Evolutionary conservation across 53 echinoderm and acorn worm species (phyloP), one percentile per base, ranked within the genome.

Genomic region (Arbacia lixula): DNA sequence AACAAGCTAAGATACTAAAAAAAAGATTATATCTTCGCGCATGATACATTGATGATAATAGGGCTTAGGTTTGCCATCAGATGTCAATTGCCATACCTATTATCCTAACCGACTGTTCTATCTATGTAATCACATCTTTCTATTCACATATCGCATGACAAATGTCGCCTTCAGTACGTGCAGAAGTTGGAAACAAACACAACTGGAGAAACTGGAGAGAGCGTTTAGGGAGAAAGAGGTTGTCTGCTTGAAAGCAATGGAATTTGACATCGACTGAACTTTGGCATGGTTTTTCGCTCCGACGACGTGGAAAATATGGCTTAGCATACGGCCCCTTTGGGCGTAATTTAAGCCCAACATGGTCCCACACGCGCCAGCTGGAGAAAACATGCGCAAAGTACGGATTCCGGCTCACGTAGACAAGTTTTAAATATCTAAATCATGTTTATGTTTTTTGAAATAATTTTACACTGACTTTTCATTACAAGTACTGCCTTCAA

Each of bases 241-340:
- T 29, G 0, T 14, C 4, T 4, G 69, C 39, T 42, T 41, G 41
- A 42, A 24, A 42, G 22, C 16, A 43, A 69, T 69, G 43, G 43
- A 42, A 69, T 77, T 34, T 77, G 77, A 77, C 77, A 77, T 77
- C 1, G 10, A 33, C 14, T 81, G 82, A 81, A 81, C 82, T 24
- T 17, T 39, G 20, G 64, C 82, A 81, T 81, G 63, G 14, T 61
- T 61, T 31, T 31, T 49, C 27, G n/a, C n/a, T 27, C 41, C 31
- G 62, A 63, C 33, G 64, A 63, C 19, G 42, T 42, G 63, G 64
- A 63, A 28, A 32, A 63, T 63, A 34, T 62, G 41, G 82, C 82
- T 40, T 40, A 40, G 82, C 27, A 39, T 42, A 16, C 9, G 10
- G 17, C 31, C 82, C 64, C 82, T 81, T 63, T 64, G 82, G 64